phyloP scores from a whole-genome alignment of 2,888 invertebrate species.

The Aspidiotus rigidus region DNA sequence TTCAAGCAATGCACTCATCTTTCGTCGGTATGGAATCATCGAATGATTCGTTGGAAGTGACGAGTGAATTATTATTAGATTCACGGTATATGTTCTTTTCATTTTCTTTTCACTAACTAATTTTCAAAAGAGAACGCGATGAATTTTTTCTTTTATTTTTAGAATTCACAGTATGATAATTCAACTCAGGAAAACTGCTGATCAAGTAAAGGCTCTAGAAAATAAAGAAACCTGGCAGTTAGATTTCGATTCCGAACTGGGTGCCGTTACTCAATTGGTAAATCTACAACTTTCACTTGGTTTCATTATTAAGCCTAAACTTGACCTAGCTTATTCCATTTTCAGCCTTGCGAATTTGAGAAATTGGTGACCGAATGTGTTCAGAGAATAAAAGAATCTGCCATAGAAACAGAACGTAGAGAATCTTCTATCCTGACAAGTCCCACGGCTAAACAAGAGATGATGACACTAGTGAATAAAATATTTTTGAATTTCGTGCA shows the following conservation, averaged over 20 bases:
- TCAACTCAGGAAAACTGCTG: constrained; percentile 73
- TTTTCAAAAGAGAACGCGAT: not conserved
- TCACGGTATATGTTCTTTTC: constrained; percentile 49
- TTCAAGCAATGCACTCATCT: constrained; percentile 69
- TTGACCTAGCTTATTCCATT: too few species aligned
- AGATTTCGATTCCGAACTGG: constrained; percentile 71
- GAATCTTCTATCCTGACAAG: constrained; percentile 53
- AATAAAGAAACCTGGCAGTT: constrained; percentile 78
- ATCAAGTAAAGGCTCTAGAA: constrained; percentile 61
- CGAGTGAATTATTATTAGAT: constrained; percentile 76
- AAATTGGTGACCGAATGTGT: constrained; percentile 62
- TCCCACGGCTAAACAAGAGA: constrained; percentile 47
- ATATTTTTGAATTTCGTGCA: constrained; percentile 47
- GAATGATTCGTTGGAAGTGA: constrained; percentile 73
- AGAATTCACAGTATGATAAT: constrained; percentile 71
- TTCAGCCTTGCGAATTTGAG: constrained; percentile 61
- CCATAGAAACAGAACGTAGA: constrained; percentile 59
- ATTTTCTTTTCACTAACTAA: not conserved
- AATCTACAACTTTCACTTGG: not conserved
- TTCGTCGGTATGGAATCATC: constrained; percentile 78
- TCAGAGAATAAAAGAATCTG: constrained; percentile 59
- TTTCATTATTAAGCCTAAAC: not conserved
- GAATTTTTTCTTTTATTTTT: constrained; percentile 35
- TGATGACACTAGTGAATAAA: constrained; percentile 50
- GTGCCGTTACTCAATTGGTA: constrained; percentile 67